A percentile compares a stretch with the other conserved stretches of the same genome.
phyloP scores from a whole-genome alignment of 2,888 invertebrate species.

The Acanthosepion lycidas region DNA sequence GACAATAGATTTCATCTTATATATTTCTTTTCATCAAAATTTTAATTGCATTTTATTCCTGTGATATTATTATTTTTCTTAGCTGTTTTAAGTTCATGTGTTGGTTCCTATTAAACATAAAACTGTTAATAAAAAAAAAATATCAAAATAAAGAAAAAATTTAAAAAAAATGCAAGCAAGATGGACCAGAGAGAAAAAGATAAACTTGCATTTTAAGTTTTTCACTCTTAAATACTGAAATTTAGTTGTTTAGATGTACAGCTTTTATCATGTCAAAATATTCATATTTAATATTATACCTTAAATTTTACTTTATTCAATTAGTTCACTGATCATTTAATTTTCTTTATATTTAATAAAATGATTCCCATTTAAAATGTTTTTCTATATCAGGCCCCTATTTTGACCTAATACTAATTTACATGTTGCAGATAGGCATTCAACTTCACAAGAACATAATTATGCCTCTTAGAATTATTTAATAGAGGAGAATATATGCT shows the following conservation, averaged over 20 bases:
- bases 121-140: too few species aligned
- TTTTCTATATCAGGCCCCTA: not conserved
- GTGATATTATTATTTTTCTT: not conserved
- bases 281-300: not conserved
- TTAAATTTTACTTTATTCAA: not conserved
- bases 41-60: not conserved
- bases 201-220: not conserved
- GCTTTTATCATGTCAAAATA: not conserved
- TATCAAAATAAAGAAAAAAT: not conserved
- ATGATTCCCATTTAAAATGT: too few species aligned
- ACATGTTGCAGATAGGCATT: not conserved
- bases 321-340: constrained; percentile 11
- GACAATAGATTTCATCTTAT: not conserved
- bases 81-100: not conserved
- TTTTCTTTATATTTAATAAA: not conserved
- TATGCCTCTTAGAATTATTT: constrained; percentile 7
- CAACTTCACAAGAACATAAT: not conserved
- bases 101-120: not conserved
- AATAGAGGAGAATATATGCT: not conserved
- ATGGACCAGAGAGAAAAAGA: not conserved
- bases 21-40: not conserved
- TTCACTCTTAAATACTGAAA: too few species aligned
- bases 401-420: not conserved
- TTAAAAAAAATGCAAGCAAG: not conserved
- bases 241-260: too few species aligned